Conservation (phyloP, 2,888 invertebrate genomes). For the Aromia moschata region DNA sequence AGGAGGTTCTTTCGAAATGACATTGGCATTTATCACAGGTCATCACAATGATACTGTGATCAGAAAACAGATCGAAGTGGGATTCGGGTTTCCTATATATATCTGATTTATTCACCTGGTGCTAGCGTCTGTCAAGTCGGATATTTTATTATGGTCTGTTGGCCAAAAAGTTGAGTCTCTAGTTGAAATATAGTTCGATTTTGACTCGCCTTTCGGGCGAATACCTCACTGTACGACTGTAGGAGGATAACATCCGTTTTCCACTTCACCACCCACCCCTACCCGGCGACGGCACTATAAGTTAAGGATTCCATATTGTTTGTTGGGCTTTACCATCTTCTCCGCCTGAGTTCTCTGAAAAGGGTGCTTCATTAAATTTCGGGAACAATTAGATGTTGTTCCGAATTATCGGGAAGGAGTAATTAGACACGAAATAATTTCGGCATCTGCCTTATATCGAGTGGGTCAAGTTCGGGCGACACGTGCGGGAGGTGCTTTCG, state of each 20-base stretch:
- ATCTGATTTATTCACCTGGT: not conserved
- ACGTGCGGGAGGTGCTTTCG: not conserved
- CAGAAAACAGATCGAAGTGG: not conserved
- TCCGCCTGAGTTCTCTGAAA: not conserved
- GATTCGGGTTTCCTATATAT: not conserved
- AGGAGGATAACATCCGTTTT: too few relatives aligned
- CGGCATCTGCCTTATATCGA: slow-evolving; percentile 7
- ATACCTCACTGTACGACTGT: too few relatives aligned
- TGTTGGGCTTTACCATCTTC: not conserved
- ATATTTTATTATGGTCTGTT: slow-evolving; percentile 4
- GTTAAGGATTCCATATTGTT: not conserved
- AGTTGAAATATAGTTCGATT: slow-evolving; percentile 1
- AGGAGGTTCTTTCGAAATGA: too few relatives aligned
- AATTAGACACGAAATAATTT: not conserved
- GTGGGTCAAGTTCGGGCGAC: not conserved
- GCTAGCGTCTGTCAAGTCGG: slow-evolving; percentile 3
- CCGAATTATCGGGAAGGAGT: not conserved
- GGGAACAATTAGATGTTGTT: slow-evolving; percentile 1
- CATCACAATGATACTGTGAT: not conserved
- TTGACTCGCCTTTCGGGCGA: too few relatives aligned
- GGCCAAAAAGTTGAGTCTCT: slow-evolving; percentile 9
- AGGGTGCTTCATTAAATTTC: slow-evolving; percentile 2
- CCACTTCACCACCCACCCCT: too few relatives aligned
- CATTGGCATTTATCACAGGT: slow-evolving; percentile 13
- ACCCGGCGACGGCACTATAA: not conserved